Conservation (phyloP, 2,797 vertebrate genomes). For the Apodemus agrarius region DNA sequence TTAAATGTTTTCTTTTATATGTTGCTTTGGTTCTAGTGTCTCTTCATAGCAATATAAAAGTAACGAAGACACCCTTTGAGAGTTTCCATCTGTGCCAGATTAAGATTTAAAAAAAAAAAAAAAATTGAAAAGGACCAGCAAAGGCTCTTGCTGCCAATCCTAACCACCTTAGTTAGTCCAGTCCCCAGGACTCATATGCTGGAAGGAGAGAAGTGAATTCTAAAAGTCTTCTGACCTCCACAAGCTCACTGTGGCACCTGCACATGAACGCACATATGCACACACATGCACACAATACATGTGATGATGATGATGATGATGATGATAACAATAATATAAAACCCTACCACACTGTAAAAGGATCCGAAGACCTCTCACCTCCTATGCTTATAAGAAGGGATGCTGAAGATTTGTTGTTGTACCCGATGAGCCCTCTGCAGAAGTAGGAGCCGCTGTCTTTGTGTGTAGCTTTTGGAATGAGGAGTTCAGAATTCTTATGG, state of each 20-base stretch:
- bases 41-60: background rate
- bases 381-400: background rate
- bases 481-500: accelerated
- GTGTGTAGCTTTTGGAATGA: background rate
- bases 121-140: background rate
- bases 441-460: slow-evolving; percentile 70
- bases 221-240: background rate
- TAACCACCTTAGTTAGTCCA: background rate
- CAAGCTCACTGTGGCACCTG: background rate
- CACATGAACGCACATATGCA: background rate
- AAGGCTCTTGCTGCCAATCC: background rate
- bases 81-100: background rate
- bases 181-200: background rate
- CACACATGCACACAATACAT: background rate
- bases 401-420: background rate
- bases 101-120: background rate
- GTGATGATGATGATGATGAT: background rate
- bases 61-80: background rate
- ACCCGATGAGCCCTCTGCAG: slow-evolving; percentile 65
- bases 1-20: background rate
- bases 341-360: background rate
- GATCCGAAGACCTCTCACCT: slow-evolving; percentile 53
- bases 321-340: background rate
- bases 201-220: background rate
- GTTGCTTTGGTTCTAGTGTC: background rate